Base-by-base conservation (phyloP, 2,113 vertebrate genomes). In the Apistogramma diplotaenia region DNA sequence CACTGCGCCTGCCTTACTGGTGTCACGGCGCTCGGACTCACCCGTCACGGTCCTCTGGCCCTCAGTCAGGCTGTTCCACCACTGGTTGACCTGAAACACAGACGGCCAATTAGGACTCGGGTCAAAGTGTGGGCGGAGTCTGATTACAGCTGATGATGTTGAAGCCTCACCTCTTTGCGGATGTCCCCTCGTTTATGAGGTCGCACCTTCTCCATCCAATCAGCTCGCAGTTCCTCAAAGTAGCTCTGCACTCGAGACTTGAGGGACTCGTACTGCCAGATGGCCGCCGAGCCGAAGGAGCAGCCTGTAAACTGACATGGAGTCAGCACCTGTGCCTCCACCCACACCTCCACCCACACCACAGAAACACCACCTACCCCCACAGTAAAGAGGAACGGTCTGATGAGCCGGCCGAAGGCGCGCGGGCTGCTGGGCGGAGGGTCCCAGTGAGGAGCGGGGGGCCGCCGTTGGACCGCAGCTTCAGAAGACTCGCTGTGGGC, bases 191-290 rank as follows among this genome's bases (percentile, higher is more conserved):
- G 95, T 91, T 99, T 98, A 88, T 96, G 97, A 1, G 97, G 97
- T 2, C 94, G 95, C 46, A 97, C 83, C 77, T 93, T 97, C 62
- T 97, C 96, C 94, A 99, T 65, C 97, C 98, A 99, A 82, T 99
- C 96, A 0, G 95, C 94, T 70, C 95, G 93, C 43, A 96, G 82
- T 21, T 96, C 96, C 76, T 97, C 93, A 1, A 98, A 96, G 82
- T 98, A 98, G 85, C 89, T 96, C 93, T 97, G 96, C 33, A 99
- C 96, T 1, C 95, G 95, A 3, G 94, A 96, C 93, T 99, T 99
- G 56, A 99, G 91, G 3, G 96, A 94, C 89, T 99, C 98, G 40
- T 99, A 99, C 84, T 99, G 98, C 97, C 97, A 99, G 90, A 99
- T 96, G 67, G 98, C 97, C 8, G 98, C 98, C 2, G 94, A 89